Conservation (phyloP, 2,113 vertebrate genomes). For the Engystomops pustulosus region DNA sequence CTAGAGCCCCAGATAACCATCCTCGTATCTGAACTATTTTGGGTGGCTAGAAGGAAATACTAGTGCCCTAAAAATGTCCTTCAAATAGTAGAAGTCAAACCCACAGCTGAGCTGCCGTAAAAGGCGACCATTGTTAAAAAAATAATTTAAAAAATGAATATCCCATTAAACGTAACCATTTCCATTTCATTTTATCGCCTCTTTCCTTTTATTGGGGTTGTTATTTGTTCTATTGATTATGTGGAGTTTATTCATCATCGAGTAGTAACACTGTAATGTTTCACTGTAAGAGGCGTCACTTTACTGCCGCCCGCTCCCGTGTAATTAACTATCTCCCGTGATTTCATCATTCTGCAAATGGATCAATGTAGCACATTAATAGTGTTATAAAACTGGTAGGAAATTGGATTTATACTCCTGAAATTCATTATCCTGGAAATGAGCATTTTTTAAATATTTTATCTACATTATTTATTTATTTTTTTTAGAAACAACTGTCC, state of each 20-base stretch:
- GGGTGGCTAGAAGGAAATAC: not conserved
- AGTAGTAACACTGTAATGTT: slow-evolving; percentile 7
- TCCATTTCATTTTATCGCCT: slow-evolving; percentile 4
- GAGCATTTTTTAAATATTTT: not conserved
- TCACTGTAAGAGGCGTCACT: not conserved
- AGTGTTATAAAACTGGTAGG: slow-evolving; percentile 9
- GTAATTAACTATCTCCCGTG: slow-evolving; percentile 20
- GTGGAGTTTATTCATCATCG: slow-evolving; percentile 27
- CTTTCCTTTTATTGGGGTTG: not conserved
- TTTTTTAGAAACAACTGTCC: slow-evolving; percentile 75
- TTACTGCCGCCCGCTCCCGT: slow-evolving; percentile 30
- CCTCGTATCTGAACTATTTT: no score
- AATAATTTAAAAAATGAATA: not conserved
- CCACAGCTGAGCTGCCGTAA: not conserved
- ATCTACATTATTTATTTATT: not conserved
- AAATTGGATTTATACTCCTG: slow-evolving; percentile 7
- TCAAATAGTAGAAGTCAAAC: not conserved
- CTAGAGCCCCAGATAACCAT: no score
- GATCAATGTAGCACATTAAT: slow-evolving; percentile 46
- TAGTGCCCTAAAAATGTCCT: not conserved
- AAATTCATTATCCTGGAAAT: slow-evolving; percentile 17
- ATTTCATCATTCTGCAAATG: slow-evolving; percentile 32
- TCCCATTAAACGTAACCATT: slow-evolving; percentile 3
- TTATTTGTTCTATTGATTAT: slow-evolving; percentile 33
- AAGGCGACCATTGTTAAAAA: not conserved